Percentiles rank a stretch among this genome's conserved stretches.
Evolutionary conservation across 30 jellyfish, hydroid and myxozoan genomes (phyloP).

Genomic region (Turritopsis dohrnii): DNA sequence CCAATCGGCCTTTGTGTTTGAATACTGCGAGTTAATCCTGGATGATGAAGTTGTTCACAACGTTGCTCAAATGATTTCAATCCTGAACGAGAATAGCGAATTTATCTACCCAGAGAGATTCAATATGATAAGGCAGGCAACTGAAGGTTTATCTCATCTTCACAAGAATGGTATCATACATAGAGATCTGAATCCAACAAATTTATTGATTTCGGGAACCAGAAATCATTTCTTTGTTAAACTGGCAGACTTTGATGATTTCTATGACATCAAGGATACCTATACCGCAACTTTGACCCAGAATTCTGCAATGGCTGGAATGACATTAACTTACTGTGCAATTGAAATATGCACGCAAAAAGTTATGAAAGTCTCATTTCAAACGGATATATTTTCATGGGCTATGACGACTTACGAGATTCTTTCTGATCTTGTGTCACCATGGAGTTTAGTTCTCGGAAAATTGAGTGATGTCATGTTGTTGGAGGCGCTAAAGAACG

Average conservation of each 20-base stretch:
- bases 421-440: neutral
- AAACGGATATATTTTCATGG: neutral
- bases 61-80: neutral
- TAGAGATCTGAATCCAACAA: neutral
- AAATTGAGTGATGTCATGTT: neutral
- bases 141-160: neutral
- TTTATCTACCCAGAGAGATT: neutral
- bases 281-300: neutral
- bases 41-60: constrained; percentile 10
- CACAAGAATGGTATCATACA: neutral
- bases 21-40: neutral
- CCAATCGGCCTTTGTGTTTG: neutral
- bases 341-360: neutral
- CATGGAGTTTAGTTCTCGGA: neutral
- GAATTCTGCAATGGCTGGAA: neutral
- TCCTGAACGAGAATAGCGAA: neutral
- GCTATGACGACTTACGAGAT: neutral
- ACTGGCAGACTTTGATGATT: constrained; percentile 13
- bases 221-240: neutral
- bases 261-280: constrained; percentile 5
- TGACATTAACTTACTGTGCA: constrained; percentile 1
- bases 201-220: neutral
- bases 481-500: neutral
- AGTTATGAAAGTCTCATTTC: neutral
- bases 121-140: neutral